These are phyloP conservation scores for Rattus rattus DNA, from an alignment of 2,113 vertebrate genomes.

Conservation along the genomic window DNA sequence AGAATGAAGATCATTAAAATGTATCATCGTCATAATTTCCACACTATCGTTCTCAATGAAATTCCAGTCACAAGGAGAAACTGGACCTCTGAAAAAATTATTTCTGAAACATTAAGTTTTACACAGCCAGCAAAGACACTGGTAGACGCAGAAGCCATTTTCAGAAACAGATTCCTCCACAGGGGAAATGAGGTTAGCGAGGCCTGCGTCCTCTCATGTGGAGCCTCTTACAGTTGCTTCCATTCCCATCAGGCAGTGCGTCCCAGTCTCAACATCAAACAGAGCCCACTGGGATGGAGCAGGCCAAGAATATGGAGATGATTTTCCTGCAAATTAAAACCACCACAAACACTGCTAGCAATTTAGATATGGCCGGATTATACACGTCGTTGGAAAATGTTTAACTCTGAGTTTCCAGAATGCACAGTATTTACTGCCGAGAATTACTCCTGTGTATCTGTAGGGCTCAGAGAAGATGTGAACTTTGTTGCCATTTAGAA, in stretches of 20 bases:
- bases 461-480: not conserved
- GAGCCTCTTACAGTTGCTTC: constrained; percentile 32
- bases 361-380: constrained; percentile 42
- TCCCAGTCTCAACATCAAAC: constrained; percentile 60
- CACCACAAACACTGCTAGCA: constrained; percentile 41
- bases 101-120: constrained; percentile 51
- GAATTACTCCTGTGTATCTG: not conserved
- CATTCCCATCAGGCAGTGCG: not conserved
- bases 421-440: not conserved
- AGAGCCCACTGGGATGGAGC: not conserved
- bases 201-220: not conserved
- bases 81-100: constrained; percentile 21
- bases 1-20: constrained; percentile 41
- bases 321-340: constrained; percentile 71
- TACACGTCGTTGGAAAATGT: constrained; percentile 45
- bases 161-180: not conserved
- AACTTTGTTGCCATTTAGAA: not conserved
- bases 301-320: constrained; percentile 49
- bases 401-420: constrained; percentile 40
- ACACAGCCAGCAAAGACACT: constrained; percentile 6
- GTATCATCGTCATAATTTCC: constrained; percentile 48
- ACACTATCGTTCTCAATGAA: constrained; percentile 42
- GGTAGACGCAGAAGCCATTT: constrained; percentile 15
- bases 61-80: constrained; percentile 23
- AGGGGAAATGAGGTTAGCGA: not conserved